Percentiles rank a stretch among this genome's conserved stretches.
Evolutionary conservation across 2,113 vertebrate species (phyloP).

Genomic region (Limnothrissa miodon): DNA sequence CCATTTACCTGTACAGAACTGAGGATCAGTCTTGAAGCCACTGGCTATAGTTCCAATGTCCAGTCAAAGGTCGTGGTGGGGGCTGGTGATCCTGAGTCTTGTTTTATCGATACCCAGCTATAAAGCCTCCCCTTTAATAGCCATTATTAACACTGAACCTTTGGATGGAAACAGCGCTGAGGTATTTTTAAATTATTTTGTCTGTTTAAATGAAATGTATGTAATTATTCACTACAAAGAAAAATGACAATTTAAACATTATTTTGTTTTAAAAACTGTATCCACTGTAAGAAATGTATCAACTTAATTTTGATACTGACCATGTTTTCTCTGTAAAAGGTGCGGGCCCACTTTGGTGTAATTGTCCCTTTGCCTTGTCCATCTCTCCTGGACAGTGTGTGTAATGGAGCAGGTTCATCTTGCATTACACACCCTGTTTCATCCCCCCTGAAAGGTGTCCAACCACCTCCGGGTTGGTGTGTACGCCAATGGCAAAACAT

Average conservation of each 20-base stretch:
- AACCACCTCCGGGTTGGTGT: conserved; percentile 62
- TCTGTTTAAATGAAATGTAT: no score
- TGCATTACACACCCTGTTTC: conserved; percentile 47
- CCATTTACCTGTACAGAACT: neutral
- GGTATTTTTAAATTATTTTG: neutral
- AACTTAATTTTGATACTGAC: neutral
- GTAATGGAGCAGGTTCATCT: conserved; percentile 41
- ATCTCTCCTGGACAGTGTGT: conserved; percentile 34
- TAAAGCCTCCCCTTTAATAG: conserved; percentile 53
- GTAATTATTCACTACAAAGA: neutral
- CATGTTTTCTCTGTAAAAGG: conserved; percentile 42
- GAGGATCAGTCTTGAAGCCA: neutral
- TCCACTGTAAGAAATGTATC: no score
- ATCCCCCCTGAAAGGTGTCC: conserved; percentile 47
- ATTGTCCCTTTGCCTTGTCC: conserved; percentile 53
- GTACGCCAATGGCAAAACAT: conserved; percentile 66
- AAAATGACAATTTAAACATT: neutral
- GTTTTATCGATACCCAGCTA: neutral
- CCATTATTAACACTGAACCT: conserved; percentile 57
- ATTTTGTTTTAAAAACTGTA: neutral
- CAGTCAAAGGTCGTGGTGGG: conserved; percentile 22
- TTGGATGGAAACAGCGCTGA: conserved; percentile 22
- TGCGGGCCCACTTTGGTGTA: conserved; percentile 60
- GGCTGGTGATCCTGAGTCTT: conserved; percentile 41
- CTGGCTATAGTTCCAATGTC: conserved; percentile 43